Evolutionary conservation across 2,797 vertebrate genomes (phyloP), one percentile per base, ranked within the genome.

Genomic region (Tiaroga cobitis): DNA sequence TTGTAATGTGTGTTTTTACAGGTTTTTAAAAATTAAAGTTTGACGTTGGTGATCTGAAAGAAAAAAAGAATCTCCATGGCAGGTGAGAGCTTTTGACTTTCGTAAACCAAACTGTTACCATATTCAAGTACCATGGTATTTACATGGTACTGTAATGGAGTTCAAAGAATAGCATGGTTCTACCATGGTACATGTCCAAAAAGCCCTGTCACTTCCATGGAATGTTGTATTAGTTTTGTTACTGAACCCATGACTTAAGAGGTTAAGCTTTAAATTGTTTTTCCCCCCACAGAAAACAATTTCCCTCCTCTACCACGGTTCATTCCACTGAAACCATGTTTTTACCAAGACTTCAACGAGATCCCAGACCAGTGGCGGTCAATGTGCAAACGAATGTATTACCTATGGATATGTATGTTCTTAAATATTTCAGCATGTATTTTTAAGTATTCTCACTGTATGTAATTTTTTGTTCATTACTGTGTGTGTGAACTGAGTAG

Each of bases 321-420:
- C 90, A 96, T 98, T 86, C 97, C 97, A 0, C 92, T 99, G 90
- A 98, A 96, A 90, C 98, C 98, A 0, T 99, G 98, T 87, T 99
- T 99, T 93, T 98, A 99, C 93, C 98, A 99, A 92, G 96, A 99
- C 89, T 95, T 97, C 32, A 96, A 98, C 1, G 98, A 99, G 91
- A 99, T 99, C 83, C 98, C 98, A 46, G 95, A 97, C 0, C 95
- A 96, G 56, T 92, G 93, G 54, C 97, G 96, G 85, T 93, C 92
- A 29, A 96, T 99, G 93, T 97, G 98, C 95, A 97, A 96, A 90
- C 94, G 95, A 83, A 95, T 99, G 85, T 99, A 98, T 91, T 97
- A 96, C 59, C 93, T 99, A 10, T 99, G 97, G 98, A 96, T 98
- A 90, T 96, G 98, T 99, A 94, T 96, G 98, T 90, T 32, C 34